Percentiles rank a stretch among this genome's conserved stretches.
phyloP scores from a whole-genome alignment of 1,140 invertebrate species.

The Leucophenga varia region DNA sequence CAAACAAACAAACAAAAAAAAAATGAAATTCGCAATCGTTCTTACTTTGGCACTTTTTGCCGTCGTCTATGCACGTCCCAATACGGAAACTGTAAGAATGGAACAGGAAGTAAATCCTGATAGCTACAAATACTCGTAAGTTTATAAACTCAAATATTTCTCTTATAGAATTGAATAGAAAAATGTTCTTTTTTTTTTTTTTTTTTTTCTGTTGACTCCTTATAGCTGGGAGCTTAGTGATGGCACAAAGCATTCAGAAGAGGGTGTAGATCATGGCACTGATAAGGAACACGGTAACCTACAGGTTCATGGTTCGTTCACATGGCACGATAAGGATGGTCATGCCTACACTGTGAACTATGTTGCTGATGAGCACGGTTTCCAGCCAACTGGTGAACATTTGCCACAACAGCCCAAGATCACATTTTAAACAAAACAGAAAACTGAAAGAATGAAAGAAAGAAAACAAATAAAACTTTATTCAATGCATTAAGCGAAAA shows the following conservation, averaged over 20 bases:
- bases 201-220: not conserved
- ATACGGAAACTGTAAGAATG: too few relatives aligned
- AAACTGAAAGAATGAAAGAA: too few relatives aligned
- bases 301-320: constrained; percentile 2
- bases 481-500: too few relatives aligned
- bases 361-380: constrained; percentile 56
- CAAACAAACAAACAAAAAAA: constrained; percentile 6
- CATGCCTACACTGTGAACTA: constrained; percentile 59
- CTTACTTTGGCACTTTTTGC: not conserved
- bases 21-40: constrained; percentile 22
- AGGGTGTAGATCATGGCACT: constrained; percentile 64
- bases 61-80: too few relatives aligned
- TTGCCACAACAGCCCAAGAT: constrained; percentile 56
- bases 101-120: too few relatives aligned
- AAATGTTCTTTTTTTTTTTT: not conserved
- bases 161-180: too few relatives aligned
- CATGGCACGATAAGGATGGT: constrained; percentile 14
- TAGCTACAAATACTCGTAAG: too few relatives aligned
- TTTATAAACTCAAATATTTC: too few relatives aligned
- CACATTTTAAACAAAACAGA: too few relatives aligned
- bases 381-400: constrained; percentile 47
- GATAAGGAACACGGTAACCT: constrained; percentile 67
- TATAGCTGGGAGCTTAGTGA: constrained; percentile 29
- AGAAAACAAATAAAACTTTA: too few relatives aligned
- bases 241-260: constrained; percentile 10